Percentiles rank a stretch among this genome's conserved stretches.
phyloP scores from a whole-genome alignment of 2,888 invertebrate species.

The Plebejus melissa region DNA sequence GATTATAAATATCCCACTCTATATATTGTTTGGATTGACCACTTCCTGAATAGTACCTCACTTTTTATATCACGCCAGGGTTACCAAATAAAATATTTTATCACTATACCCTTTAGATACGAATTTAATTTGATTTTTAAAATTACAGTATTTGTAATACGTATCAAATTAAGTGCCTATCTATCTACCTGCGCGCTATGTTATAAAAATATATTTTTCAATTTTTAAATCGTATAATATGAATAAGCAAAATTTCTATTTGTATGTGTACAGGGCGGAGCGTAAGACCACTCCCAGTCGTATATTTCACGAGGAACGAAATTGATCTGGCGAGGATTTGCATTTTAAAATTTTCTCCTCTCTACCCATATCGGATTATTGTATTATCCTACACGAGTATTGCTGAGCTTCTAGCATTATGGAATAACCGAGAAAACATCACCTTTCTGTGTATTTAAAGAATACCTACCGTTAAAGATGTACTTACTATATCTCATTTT shows the following conservation, averaged over 20 bases:
- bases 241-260: constrained; percentile 1
- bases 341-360: constrained; percentile 42
- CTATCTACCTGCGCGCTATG: neutral
- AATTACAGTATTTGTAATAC: neutral
- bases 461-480: neutral
- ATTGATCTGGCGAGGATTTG: constrained; percentile 50
- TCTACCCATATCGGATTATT: constrained; percentile 15
- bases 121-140: neutral
- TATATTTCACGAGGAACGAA: constrained; percentile 49
- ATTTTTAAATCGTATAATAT: neutral
- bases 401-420: neutral
- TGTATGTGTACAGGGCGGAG: constrained; percentile 44
- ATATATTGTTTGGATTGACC: neutral
- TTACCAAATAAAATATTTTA: neutral
- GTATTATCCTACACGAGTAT: constrained; percentile 22
- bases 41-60: constrained; percentile 6
- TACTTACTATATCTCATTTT: neutral
- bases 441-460: neutral
- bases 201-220: neutral
- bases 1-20: constrained; percentile 6
- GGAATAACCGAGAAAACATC: neutral
- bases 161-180: neutral
- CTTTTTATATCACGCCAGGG: neutral
- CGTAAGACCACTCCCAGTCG: constrained; percentile 52
- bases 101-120: neutral